Evolutionary conservation across 2,113 vertebrate species (phyloP).

Genomic region (Neotragus pygmaeus): DNA sequence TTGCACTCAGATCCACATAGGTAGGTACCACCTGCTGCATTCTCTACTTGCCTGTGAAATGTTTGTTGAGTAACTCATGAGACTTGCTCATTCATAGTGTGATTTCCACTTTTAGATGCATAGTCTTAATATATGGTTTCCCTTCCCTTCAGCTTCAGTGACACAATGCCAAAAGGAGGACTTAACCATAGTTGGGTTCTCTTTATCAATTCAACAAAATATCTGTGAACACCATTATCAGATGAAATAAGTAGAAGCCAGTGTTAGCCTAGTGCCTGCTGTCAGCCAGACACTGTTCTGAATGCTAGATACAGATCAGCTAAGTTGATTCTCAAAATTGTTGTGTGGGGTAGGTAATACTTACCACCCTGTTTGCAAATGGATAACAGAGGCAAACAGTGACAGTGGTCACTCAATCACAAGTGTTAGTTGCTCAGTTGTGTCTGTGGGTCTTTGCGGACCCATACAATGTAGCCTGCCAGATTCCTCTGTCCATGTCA

Average conservation of each 20-base stretch:
- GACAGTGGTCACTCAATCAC: neutral
- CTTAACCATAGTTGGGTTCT: neutral
- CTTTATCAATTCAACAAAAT: neutral
- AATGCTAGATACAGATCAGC: neutral
- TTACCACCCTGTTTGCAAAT: neutral
- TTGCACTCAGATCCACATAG: rapidly evolving
- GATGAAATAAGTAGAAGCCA: neutral
- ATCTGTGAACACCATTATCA: neutral
- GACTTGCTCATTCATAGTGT: neutral
- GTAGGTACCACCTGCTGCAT: rapidly evolving
- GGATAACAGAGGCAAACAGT: neutral
- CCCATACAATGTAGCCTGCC: neutral
- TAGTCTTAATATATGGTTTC: neutral
- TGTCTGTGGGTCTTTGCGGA: neutral
- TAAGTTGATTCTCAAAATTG: neutral
- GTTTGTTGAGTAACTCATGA: neutral
- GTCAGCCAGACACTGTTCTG: neutral
- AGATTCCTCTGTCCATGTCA: neutral
- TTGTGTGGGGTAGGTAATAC: neutral
- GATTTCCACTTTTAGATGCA: neutral
- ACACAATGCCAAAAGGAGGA: neutral
- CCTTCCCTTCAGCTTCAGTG: neutral
- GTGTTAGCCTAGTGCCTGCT: neutral
- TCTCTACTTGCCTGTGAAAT: no score
- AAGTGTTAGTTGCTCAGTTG: neutral